These are phyloP conservation scores for Stenchaetothrips biformis DNA, from an alignment of 2,888 invertebrate genomes.

Conservation along the genomic window DNA sequence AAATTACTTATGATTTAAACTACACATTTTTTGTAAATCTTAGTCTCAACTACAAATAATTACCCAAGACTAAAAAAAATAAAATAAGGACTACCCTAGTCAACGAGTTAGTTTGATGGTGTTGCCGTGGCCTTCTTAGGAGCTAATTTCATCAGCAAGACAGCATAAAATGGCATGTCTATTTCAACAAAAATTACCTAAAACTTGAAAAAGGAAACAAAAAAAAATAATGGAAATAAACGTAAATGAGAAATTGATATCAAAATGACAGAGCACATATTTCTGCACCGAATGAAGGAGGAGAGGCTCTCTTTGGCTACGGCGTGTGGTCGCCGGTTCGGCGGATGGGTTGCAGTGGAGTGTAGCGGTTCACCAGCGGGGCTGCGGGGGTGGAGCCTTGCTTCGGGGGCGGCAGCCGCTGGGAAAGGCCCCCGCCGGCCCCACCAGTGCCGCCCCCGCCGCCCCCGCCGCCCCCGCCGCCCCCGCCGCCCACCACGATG, in stretches of 20 bases:
- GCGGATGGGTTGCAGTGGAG: not conserved
- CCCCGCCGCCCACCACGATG: not conserved
- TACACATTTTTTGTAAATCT: too few species aligned
- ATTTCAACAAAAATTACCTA: too few species aligned
- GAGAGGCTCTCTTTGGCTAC: not conserved
- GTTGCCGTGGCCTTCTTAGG: too few species aligned
- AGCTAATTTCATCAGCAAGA: too few species aligned
- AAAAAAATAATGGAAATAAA: not conserved
- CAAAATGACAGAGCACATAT: too few species aligned
- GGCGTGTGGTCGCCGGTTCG: not conserved
- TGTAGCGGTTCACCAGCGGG: constrained; percentile 1
- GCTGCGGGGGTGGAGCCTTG: constrained; percentile 4
- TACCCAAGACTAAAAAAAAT: too few species aligned
- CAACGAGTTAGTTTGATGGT: too few species aligned
- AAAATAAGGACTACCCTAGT: too few species aligned
- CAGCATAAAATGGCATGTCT: too few species aligned
- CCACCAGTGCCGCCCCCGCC: not conserved
- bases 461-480: not conserved
- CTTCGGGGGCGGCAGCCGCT: constrained; percentile 6
- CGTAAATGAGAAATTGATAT: not conserved
- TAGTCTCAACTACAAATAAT: too few species aligned
- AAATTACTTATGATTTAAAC: too few species aligned
- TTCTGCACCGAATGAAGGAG: too few species aligned
- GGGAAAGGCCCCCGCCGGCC: not conserved
- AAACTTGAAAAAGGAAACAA: not conserved